These are phyloP conservation scores for Holacanthella duospinosa DNA, from an alignment of 2,888 invertebrate species.

Conservation along the genomic window DNA sequence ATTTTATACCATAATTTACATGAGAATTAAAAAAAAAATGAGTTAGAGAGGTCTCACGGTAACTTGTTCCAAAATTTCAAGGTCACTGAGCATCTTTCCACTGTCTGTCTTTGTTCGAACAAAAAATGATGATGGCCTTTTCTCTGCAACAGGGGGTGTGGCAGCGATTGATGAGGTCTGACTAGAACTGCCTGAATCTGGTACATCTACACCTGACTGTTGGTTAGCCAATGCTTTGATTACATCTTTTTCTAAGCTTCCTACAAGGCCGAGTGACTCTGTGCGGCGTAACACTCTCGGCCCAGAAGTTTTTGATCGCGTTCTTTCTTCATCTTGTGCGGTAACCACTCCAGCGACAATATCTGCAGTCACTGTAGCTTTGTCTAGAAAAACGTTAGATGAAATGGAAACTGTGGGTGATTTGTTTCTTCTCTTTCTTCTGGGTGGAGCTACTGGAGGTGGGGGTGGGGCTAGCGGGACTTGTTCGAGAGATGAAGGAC, in stretches of 20 bases:
- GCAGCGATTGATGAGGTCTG: not conserved
- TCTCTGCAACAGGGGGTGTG: conserved; percentile 45
- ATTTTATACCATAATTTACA: not conserved
- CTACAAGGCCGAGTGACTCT: conserved; percentile 33
- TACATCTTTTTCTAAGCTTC: not conserved
- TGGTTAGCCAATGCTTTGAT: not conserved
- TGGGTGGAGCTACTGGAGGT: conserved; percentile 62
- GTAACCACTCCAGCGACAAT: conserved; percentile 21
- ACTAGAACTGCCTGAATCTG: not conserved
- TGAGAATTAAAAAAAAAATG: not conserved
- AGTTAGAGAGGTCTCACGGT: conserved; percentile 40
- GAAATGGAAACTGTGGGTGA: conserved; percentile 36
- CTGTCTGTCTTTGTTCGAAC: conserved; percentile 74
- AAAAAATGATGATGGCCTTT: conserved; percentile 9
- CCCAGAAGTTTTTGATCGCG: conserved; percentile 55
- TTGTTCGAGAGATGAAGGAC: not conserved
- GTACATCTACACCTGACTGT: not conserved
- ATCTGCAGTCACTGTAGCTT: not conserved
- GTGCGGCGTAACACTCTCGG: conserved; percentile 48
- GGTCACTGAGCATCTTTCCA: conserved; percentile 44
- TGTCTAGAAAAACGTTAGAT: conserved; percentile 13
- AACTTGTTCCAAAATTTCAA: conserved; percentile 83
- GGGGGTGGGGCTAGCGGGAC: not conserved
- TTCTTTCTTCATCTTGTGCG: conserved; percentile 56
- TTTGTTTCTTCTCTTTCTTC: conserved; percentile 51